phyloP scores from a whole-genome alignment of 2,888 invertebrate genomes.

The Himalopsyche japonica region DNA sequence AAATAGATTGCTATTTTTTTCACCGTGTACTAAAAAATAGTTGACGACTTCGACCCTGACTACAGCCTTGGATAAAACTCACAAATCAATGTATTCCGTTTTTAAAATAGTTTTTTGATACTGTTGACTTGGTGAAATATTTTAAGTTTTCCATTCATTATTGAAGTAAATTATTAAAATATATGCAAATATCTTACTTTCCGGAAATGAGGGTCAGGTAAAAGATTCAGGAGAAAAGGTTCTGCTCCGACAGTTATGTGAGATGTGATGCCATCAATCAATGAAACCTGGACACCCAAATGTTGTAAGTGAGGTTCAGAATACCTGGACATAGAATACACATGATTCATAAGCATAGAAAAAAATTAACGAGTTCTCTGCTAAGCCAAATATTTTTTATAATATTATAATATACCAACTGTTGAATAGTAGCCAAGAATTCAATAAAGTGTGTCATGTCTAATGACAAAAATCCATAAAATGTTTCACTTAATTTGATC shows the following conservation, averaged over 20 bases:
- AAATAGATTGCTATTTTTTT: too few species aligned
- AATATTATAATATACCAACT: constrained; percentile 50
- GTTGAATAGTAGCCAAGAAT: constrained; percentile 46
- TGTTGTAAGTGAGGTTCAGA: constrained; percentile 4
- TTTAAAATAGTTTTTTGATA: too few species aligned
- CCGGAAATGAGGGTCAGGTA: constrained; percentile 47
- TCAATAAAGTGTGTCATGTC: constrained; percentile 46
- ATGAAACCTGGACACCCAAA: background rate
- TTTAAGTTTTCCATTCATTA: too few species aligned
- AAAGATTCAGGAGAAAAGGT: constrained; percentile 46
- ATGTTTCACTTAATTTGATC: constrained; percentile 51
- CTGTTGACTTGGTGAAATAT: too few species aligned
- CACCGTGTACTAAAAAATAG: too few species aligned
- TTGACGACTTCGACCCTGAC: too few species aligned
- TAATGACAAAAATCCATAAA: constrained; percentile 45
- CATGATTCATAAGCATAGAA: background rate
- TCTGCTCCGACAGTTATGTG: constrained; percentile 43
- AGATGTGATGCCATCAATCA: constrained; percentile 17
- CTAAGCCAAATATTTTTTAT: too few species aligned
- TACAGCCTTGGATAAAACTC: too few species aligned
- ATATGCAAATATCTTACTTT: constrained; percentile 45
- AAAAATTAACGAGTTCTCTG: too few species aligned
- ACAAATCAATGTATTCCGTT: too few species aligned
- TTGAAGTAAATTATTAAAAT: too few species aligned
- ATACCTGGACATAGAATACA: background rate